These are phyloP conservation scores for Hystrix brachyura DNA, from an alignment of 2,113 vertebrate genomes.

Conservation along the genomic window DNA sequence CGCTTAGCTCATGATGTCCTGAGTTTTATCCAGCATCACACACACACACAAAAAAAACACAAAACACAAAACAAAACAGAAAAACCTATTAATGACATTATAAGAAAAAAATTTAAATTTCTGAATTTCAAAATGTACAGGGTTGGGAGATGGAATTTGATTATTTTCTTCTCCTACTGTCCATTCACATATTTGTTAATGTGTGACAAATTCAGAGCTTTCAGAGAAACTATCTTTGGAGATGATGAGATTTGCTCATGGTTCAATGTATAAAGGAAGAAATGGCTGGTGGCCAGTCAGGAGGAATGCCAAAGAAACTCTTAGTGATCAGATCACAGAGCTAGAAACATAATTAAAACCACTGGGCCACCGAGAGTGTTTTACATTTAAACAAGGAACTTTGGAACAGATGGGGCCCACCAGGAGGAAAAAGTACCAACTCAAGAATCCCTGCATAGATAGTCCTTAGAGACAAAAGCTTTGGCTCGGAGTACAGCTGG, in stretches of 20 bases:
- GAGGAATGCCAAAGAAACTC: slow-evolving; percentile 63
- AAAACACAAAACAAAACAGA: background rate
- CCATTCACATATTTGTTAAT: background rate
- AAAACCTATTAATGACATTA: background rate
- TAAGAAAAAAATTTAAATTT: background rate
- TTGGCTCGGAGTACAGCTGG: background rate
- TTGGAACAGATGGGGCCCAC: background rate
- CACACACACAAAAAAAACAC: background rate
- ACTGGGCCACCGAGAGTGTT: slow-evolving; percentile 17
- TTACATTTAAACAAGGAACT: slow-evolving; percentile 59
- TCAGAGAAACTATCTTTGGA: slow-evolving; percentile 48
- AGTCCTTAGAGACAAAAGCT: background rate
- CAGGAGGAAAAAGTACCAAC: background rate
- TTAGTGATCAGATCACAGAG: slow-evolving; percentile 71
- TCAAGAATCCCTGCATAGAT: background rate
- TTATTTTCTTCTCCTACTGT: background rate
- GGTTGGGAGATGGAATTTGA: background rate
- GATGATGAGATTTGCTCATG: slow-evolving; percentile 74
- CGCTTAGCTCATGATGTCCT: background rate
- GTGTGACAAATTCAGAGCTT: background rate
- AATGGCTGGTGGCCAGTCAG: slow-evolving; percentile 36
- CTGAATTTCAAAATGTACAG: background rate
- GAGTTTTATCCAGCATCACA: background rate
- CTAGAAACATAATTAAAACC: slow-evolving; percentile 49
- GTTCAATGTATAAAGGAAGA: slow-evolving; percentile 71